These are phyloP conservation scores for Crotalus tigris DNA, from an alignment of 2,113 vertebrate genomes.

Conservation along the genomic window DNA sequence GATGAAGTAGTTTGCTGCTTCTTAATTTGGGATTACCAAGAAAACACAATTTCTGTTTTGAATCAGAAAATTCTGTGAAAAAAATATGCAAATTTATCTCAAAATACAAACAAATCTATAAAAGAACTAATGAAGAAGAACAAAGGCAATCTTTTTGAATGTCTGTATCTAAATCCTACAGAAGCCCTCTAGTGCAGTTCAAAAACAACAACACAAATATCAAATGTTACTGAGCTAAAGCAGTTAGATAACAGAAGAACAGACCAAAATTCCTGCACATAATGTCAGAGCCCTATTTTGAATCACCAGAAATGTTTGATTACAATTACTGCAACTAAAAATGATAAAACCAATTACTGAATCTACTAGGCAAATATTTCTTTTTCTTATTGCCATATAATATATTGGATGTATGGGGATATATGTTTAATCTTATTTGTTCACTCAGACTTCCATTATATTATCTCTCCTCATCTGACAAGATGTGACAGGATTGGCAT, in stretches of 20 bases:
- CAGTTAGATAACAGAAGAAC: background rate
- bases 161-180: background rate
- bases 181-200: background rate
- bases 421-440: background rate
- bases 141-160: too few species aligned
- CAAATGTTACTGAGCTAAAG: background rate
- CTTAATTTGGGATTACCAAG: background rate
- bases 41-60: background rate
- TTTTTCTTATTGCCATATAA: background rate
- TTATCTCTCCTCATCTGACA: background rate
- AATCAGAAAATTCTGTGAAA: background rate
- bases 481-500: background rate
- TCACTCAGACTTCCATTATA: background rate
- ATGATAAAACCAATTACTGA: background rate
- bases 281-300: background rate
- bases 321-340: background rate
- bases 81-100: background rate
- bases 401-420: background rate
- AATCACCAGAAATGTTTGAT: background rate
- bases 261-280: background rate
- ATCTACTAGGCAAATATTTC: background rate
- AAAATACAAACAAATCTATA: background rate
- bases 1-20: background rate
- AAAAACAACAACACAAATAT: background rate
- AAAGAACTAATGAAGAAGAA: too few species aligned